Evolutionary conservation across 2,113 vertebrate genomes (phyloP).

Genomic region (Psilopogon haemacephalus): DNA sequence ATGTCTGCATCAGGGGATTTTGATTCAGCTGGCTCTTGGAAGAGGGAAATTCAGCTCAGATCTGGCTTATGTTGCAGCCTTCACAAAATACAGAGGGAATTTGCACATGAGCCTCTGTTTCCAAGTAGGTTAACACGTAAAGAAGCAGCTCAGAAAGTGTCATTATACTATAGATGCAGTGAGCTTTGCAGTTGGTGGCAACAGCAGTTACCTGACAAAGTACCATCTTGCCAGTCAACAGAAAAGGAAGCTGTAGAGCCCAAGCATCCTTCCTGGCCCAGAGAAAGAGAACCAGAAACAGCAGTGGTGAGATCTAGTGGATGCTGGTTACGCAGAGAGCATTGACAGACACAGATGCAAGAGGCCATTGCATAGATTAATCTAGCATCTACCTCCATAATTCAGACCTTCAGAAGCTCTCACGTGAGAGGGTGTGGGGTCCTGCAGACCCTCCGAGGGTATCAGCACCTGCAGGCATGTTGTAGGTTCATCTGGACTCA

Average conservation of each 20-base stretch:
- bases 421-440: neutral
- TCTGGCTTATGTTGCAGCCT: constrained; percentile 55
- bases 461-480: neutral
- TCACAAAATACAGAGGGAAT: constrained; percentile 57
- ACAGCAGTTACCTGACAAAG: constrained; percentile 67
- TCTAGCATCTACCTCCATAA: neutral
- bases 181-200: constrained; percentile 62
- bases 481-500: neutral
- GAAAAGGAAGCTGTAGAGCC: constrained; percentile 48
- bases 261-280: neutral
- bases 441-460: neutral
- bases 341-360: neutral
- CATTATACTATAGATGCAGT: constrained; percentile 24
- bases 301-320: neutral
- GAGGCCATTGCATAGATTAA: neutral
- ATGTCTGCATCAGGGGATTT: constrained; percentile 63
- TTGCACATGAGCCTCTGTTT: constrained; percentile 67
- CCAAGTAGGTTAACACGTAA: constrained; percentile 67
- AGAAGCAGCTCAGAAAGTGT: constrained; percentile 54
- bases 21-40: constrained; percentile 64
- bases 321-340: neutral
- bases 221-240: constrained; percentile 61
- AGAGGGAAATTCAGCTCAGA: constrained; percentile 53
- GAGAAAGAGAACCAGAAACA: neutral
- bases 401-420: neutral